Conservation (phyloP, 2,888 invertebrate species). For the Nezara viridula region DNA sequence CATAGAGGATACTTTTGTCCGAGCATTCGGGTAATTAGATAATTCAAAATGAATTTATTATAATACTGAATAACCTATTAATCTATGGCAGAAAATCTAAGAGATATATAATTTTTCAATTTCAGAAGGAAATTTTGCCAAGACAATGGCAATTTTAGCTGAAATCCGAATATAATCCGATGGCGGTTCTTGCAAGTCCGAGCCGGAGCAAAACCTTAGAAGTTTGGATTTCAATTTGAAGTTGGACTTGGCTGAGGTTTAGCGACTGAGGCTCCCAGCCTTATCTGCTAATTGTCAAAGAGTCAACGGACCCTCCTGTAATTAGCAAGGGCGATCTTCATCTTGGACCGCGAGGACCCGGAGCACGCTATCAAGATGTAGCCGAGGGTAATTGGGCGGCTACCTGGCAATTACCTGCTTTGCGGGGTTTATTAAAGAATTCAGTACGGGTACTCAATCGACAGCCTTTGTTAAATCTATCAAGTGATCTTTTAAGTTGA, state of each 20-base stretch:
- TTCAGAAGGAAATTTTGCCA: background rate
- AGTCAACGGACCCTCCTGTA: constrained; percentile 48
- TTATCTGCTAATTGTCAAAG: constrained; percentile 49
- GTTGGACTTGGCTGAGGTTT: background rate
- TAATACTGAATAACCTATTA: too few species aligned
- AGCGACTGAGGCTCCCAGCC: background rate
- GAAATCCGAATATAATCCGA: background rate
- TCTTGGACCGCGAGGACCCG: constrained; percentile 39
- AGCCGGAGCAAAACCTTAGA: background rate
- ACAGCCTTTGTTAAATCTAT: background rate
- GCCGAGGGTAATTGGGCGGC: constrained; percentile 14
- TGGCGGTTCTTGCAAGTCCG: background rate
- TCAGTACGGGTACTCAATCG: background rate
- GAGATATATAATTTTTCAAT: background rate
- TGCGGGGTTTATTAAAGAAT: constrained; percentile 16
- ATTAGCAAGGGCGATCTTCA: constrained; percentile 32
- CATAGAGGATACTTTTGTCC: background rate
- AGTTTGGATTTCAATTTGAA: constrained; percentile 25
- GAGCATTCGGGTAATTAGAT: too few species aligned
- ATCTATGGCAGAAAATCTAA: background rate
- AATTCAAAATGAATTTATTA: too few species aligned
- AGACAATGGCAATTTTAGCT: background rate
- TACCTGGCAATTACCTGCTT: constrained; percentile 30
- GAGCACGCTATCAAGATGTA: constrained; percentile 47
- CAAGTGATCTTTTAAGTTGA: background rate